A percentile compares a stretch with the other conserved stretches of the same genome.
Evolutionary conservation across 2,888 invertebrate genomes (phyloP).

Genomic region (Trachelus stipa): DNA sequence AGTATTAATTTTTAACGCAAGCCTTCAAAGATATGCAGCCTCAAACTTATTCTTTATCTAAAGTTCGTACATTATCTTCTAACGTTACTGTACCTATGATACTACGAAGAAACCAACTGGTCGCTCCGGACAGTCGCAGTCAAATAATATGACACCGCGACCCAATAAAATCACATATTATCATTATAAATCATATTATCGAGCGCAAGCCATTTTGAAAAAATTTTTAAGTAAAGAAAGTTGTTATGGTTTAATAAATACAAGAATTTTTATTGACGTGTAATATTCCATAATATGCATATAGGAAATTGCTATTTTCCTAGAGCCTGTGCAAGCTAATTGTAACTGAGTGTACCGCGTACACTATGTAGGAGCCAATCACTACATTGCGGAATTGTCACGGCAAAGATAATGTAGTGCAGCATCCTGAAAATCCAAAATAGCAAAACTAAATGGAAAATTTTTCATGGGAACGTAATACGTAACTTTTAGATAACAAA

Average conservation of each 20-base stretch:
- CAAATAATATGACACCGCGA: conserved; percentile 1
- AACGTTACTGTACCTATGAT: conserved; percentile 5
- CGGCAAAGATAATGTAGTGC: not conserved
- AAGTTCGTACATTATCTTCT: not conserved
- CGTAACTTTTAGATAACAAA: not conserved
- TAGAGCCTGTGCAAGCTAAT: not conserved
- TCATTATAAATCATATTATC: not conserved
- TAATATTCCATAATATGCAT: not conserved
- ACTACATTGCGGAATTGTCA: not conserved
- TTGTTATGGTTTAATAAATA: not conserved
- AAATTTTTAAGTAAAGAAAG: not conserved
- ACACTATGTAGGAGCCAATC: not conserved
- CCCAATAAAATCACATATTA: not conserved
- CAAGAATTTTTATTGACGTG: not conserved
- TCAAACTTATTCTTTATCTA: not conserved
- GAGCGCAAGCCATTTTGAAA: not conserved
- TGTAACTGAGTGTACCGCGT: not conserved
- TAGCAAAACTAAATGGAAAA: not conserved
- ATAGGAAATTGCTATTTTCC: not conserved
- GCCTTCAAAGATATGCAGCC: conserved; percentile 39
- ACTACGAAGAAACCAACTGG: conserved; percentile 8
- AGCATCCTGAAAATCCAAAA: not conserved
- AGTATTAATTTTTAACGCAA: conserved; percentile 26
- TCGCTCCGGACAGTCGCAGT: conserved; percentile 5
- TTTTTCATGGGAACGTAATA: not conserved